These are phyloP conservation scores for Esox lucius DNA, from an alignment of 2,797 vertebrate species.

Conservation along the genomic window DNA sequence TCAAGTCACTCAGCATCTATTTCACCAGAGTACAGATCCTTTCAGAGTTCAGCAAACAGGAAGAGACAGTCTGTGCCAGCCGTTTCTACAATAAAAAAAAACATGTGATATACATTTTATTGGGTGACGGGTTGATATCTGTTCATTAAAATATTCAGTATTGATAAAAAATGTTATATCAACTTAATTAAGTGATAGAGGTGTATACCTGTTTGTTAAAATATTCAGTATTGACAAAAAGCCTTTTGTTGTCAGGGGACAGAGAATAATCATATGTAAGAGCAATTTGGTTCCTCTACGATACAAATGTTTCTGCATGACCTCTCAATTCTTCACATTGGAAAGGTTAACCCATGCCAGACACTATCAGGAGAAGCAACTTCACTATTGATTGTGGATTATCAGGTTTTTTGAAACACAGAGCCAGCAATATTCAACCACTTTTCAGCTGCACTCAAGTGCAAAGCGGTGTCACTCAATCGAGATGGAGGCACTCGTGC, in stretches of 20 bases:
- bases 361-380: constrained; percentile 20
- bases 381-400: constrained; percentile 34
- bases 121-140: too few species aligned
- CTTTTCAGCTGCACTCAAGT: constrained; percentile 47
- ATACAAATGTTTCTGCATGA: constrained; percentile 9
- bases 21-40: neutral
- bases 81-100: neutral
- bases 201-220: neutral
- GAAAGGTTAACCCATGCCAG: constrained; percentile 42
- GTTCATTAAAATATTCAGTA: neutral
- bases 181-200: neutral
- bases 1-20: neutral
- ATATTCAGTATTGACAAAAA: neutral
- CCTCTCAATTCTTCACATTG: constrained; percentile 22
- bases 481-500: constrained; percentile 21
- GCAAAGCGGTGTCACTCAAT: constrained; percentile 24
- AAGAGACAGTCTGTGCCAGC: constrained; percentile 6
- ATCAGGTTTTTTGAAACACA: constrained; percentile 32
- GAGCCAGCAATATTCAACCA: neutral
- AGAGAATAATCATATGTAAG: neutral
- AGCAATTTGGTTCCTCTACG: constrained; percentile 10
- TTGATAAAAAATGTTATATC: neutral
- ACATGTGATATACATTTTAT: too few species aligned
- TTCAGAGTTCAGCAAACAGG: neutral
- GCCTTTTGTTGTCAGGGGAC: neutral